Base-by-base conservation (phyloP, 1,140 invertebrate species). In the Copidosoma floridanum region DNA sequence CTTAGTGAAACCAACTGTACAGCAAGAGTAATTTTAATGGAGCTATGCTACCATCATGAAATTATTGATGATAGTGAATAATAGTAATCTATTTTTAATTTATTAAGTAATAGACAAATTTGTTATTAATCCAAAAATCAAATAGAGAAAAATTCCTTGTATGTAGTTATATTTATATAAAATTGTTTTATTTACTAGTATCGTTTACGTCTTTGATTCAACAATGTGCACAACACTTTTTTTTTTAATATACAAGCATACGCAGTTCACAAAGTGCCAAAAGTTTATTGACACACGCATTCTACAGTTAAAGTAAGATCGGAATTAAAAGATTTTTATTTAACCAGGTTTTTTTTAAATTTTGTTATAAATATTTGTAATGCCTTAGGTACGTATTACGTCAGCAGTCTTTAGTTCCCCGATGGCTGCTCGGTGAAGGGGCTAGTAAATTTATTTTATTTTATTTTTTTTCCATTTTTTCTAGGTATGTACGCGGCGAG, bases 371-470 rank as follows among this genome's bases (percentile, higher is more conserved):
- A n/a, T n/a, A n/a, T n/a, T n/a, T 24, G 55, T 8, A 40, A 52
- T 23, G 3, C 26, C 56, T 59, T 23, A 48, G 35, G 41, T 47
- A 47, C 24, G 27, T 43, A 40, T 55, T 16, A 35, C 32, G 20
- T 56, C 46, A 56, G 47, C 52, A 61, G 59, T 56, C 52, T 61
- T 61, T 55, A 61, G 37, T 61, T 55, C 38, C 46, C 52, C 51
- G 51, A 61, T 61, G 43, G 52, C 44, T 61, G 46, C 52, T 61
- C 46, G 32, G 23, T 40, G 53, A 61, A 61, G n/a, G n/a, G n/a
- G n/a, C n/a, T n/a, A n/a, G n/a, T 61, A 26, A 10, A 18, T 53
- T 37, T 43, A 37, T 29, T 20, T 23, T 29, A 43, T 44, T 46
- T 41, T 26, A 51, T 23, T 55, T 14, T 3, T 32, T 43, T 32